These are phyloP conservation scores for Lasioglossum oenotherae DNA, from an alignment of 2,888 invertebrate species.

Conservation along the genomic window DNA sequence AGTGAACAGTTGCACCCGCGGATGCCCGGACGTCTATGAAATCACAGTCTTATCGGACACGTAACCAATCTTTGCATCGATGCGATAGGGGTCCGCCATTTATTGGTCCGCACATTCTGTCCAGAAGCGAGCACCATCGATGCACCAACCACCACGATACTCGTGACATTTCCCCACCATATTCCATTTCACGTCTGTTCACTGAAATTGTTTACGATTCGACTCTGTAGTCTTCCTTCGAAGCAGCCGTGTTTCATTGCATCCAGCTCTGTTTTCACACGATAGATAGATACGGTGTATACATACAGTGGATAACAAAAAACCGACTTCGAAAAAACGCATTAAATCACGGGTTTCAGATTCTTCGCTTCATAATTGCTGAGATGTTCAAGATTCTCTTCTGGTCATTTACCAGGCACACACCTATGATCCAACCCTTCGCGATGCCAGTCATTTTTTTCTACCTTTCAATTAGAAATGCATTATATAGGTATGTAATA, in stretches of 20 bases:
- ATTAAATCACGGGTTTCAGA: no score
- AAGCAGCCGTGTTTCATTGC: no score
- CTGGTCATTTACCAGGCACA: no score
- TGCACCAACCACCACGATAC: neutral
- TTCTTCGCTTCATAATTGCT: no score
- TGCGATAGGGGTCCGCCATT: neutral
- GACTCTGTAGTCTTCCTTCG: neutral
- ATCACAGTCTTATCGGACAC: slow-evolving; percentile 38
- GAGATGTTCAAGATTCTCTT: no score
- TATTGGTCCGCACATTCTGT: neutral
- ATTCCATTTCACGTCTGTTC: neutral
- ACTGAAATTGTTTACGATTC: neutral
- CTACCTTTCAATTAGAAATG: neutral
- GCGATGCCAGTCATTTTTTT: no score
- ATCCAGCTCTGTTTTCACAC: no score
- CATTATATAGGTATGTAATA: neutral
- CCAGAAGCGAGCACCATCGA: neutral
- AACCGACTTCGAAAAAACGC: no score
- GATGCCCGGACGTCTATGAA: slow-evolving; percentile 10
- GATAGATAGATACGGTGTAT: no score
- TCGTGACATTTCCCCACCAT: neutral
- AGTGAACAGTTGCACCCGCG: slow-evolving; percentile 14
- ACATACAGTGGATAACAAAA: no score
- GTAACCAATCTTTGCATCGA: neutral
- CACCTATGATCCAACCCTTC: no score